Base-by-base conservation (phyloP, 2,113 vertebrate genomes). In the Tyrannus savana region DNA sequence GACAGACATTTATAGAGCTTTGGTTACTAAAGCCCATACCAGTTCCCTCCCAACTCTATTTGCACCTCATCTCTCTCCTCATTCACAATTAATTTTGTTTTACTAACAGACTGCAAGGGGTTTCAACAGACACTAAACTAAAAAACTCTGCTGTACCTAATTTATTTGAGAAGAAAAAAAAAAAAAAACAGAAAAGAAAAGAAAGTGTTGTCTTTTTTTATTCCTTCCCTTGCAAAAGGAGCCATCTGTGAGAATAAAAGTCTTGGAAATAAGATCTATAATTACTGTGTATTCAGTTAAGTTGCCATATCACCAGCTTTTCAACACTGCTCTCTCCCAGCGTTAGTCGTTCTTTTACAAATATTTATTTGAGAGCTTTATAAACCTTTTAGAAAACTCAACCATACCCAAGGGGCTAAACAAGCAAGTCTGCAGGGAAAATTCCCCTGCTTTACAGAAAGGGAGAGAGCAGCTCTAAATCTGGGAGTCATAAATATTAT, bases 21-120 rank as follows among this genome's bases (percentile, higher is more conserved):
- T 4, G 2, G 10, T 60, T 47, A 2, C 39, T 19, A 12, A 55
- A 92, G 16, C 10, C 14, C 19, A 0, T 16, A 14, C 6, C 7
- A 1, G 7, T 9, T 83, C 52, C 63, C 39, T 53, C 35, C 24
- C 28, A 58, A 3, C 15, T 56, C 41, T 47, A 18, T 49, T 60
- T 53, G 41, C 10, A 49, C 28, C 27, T 75, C 80, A 71, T 23
- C 47, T 10, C 12, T 30, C 56, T 74, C 39, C 69, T 66, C 35
- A 15, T 52, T 27, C 63, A 30, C 33, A 49, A 4, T 18, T 42
- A 37, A 10, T 71, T 84, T 41, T 33, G 11, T 49, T 89, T 60
- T 23, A 23, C 30, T 24, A 12, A 8, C 7, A 79, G 37, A 30
- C 12, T 24, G 39, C 5, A 1, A 3, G 0, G 3, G 4, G 6